Base-by-base conservation (phyloP, 2,797 vertebrate genomes). In the Gila robusta region DNA sequence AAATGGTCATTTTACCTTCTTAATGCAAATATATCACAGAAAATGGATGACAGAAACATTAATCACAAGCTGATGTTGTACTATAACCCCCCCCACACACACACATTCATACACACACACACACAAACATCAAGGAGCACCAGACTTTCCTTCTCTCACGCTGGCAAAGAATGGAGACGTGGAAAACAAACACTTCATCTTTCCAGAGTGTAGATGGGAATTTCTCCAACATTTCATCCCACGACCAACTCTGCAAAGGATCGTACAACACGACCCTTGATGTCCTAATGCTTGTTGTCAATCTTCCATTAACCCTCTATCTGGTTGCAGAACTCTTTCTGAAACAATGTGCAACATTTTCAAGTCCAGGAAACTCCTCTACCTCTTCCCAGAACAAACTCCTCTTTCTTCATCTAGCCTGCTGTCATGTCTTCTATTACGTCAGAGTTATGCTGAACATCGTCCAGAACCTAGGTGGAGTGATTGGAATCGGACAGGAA, bases 11-110 rank as follows among this genome's bases (percentile, higher is more conserved):
- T 56, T 70, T 76, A 70, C 35, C 39, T 21, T 28, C 19, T 32
- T 19, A 71, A 85, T 72, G 67, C 77, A 85, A 85, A 85, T 85
- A 2, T 37, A 32, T 72, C 67, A 80, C 77, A 64, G 77, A 64
- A 62, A n/a, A 52, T 62, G 6, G 37, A 62, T 47, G 37, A 62
- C 66, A 62, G 66, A 16, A 9, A 23, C 62, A 41, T 77, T 10
- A n/a, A 44, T 44, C 47, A 56, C 32, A 28, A 35, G 28, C 71
- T 66, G 41, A 78, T 1, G 1, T 5, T 7, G 35, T 9, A 32
- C 64, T 84, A 84, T 84, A 84, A 78, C 32, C 4, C 1, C 8
- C 9, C 10, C 70, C 37, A 37, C 35, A 32, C 32, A 32, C 32
- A 32, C 35, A 37, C 35, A 37, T 5, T 5, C 37, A 37, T 1